phyloP scores from a whole-genome alignment of 1,140 invertebrate species.

The Dinoponera quadriceps region DNA sequence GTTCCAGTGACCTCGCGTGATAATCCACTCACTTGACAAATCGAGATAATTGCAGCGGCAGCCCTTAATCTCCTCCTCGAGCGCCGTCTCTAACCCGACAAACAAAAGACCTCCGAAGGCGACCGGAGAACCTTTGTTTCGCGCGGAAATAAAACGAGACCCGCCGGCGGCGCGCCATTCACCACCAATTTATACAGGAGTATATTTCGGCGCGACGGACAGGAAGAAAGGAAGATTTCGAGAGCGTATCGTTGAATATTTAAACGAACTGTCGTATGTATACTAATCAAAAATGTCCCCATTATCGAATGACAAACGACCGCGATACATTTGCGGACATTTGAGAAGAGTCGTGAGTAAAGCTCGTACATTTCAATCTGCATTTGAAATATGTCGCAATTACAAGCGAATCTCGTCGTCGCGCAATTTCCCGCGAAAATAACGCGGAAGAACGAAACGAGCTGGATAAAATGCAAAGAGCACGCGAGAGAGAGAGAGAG shows the following conservation, averaged over 20 bases:
- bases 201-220: not conserved
- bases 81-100: conserved; percentile 11
- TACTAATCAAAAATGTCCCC: not conserved
- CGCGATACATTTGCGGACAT: not conserved
- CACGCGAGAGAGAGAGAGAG: no score
- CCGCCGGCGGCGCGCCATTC: not conserved
- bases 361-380: not conserved
- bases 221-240: not conserved
- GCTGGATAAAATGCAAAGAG: conserved; percentile 44
- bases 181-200: not conserved
- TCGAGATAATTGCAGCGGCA: conserved; percentile 81
- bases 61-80: conserved; percentile 64
- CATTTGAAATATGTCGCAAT: not conserved
- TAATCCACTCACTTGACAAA: conserved; percentile 81
- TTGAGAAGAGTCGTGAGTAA: not conserved
- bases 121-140: not conserved
- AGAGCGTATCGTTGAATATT: not conserved
- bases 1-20: conserved; percentile 80
- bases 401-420: not conserved
- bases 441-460: not conserved
- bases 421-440: conserved; percentile 21
- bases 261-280: not conserved
- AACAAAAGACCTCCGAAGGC: conserved; percentile 42
- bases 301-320: not conserved
- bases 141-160: conserved; percentile 39